Base-by-base conservation (phyloP, 2,113 vertebrate species). In the Microtus ochrogaster region DNA sequence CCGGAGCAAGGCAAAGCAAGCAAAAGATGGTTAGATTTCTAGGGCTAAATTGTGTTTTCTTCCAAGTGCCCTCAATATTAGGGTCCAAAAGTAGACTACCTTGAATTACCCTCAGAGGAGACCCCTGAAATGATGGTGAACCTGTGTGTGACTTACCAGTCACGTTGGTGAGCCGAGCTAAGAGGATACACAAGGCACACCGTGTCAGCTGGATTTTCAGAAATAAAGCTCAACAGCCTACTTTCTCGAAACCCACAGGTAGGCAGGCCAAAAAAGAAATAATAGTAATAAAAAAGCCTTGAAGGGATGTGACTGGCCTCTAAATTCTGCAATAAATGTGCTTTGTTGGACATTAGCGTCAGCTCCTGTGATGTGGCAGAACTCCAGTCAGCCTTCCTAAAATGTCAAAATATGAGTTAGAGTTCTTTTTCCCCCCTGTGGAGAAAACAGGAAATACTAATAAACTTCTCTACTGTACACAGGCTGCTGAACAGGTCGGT, bases 341-440 rank as follows among this genome's bases (percentile, higher is more conserved):
- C 89, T 97, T 96, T 97, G 90, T 81, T 97, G 96, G 89, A 96
- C 94, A 91, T 97, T 98, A 98, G 91, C 98, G 95, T 96, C 96
- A 96, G 77, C 90, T 96, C 72, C 96, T 94, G 94, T 94, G 95
- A 98, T 95, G 74, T 73, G 70, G 79, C 96, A 84, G 92, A 95
- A 94, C 78, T 24, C 83, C 73, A 96, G 82, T 88, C 95, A 89
- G 83, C 19, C 83, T 89, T 97, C 97, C 96, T 95, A 94, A 97
- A 95, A 73, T 96, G 97, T 97, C 97, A 98, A 97, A 90, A 93
- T 91, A 88, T 24, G 96, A 94, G 78, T 3, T 12, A 73, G 76
- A 93, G 90, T 58, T 94, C 94, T 89, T 94, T 96, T 97, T 66
- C 9, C 77, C 93, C 94, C 66, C 95, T 95, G 74, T 86, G 73